Evolutionary conservation across 2,797 vertebrate genomes (phyloP).

Genomic region (Natrix natrix): DNA sequence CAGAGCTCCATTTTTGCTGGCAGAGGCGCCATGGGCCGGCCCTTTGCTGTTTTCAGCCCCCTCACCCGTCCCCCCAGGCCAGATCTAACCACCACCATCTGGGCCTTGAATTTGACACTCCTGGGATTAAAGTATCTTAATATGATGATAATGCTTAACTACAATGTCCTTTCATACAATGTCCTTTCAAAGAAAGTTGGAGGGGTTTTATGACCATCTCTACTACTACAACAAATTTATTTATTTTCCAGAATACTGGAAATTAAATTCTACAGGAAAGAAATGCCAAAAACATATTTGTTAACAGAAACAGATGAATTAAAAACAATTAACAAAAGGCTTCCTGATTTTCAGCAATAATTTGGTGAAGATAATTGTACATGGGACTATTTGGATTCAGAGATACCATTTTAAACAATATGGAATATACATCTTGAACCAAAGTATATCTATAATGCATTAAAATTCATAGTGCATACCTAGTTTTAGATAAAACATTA

Average conservation of each 20-base stretch:
- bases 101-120: too few species aligned
- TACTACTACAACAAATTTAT: neutral
- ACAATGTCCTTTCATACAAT: neutral
- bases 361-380: neutral
- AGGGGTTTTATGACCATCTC: neutral
- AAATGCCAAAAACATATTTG: neutral
- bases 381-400: neutral
- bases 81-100: too few species aligned
- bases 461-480: neutral
- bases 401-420: neutral
- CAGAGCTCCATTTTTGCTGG: too few species aligned
- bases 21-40: too few species aligned
- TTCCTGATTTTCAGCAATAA: neutral
- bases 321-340: neutral
- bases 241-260: neutral
- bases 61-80: accelerated
- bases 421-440: neutral
- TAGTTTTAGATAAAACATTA: neutral
- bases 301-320: neutral
- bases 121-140: neutral
- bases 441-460: neutral
- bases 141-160: neutral
- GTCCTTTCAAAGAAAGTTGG: neutral
- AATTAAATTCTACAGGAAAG: neutral
- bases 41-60: too few species aligned